Evolutionary conservation across 2,797 vertebrate species (phyloP), one percentile per base, ranked within the genome.

Genomic region (Botia almorhae): DNA sequence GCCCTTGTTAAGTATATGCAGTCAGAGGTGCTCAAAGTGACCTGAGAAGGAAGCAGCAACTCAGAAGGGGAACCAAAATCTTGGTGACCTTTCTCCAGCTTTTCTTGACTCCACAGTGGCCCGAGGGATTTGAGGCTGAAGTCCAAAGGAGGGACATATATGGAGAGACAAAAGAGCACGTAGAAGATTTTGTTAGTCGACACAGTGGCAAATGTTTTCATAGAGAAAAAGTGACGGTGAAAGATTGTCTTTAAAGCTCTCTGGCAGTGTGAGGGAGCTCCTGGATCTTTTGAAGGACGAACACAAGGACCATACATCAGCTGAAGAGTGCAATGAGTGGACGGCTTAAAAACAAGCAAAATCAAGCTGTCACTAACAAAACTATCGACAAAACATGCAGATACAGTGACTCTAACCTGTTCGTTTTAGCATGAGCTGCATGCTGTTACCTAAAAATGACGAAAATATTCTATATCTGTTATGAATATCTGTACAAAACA

Each of bases 351-450:
- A 77, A 61, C 50, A 67, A 64, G 55, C 64, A 69, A 21, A 73
- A 65, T 65, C 68, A 81, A 69, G 23, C 72, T 69, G 43, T 78
- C 78, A 76, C 60, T 82, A 74, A 81, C 60, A 61, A 61, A 53
- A 83, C 80, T 78, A 78, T 82, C 65, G 63, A 77, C 68, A 76
- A 74, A 63, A 83, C 67, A 51, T 82, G 80, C 82, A 76, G 84
- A 75, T 61, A 77, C 65, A 81, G 84, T 82, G 64, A 85, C 80
- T 86, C 76, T 74, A 74, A 71, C 63, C 72, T 91, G 81, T 91
- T 92, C 89, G 89, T 85, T 80, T 92, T 93, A 94, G 94, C 93
- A 96, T 95, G 95, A 93, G 89, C 93, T 96, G 95, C 93, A 96
- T 95, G 93, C 93, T 92, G 88, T 90, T 90, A 87, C 87, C 68